Evolutionary conservation across 2,113 vertebrate species (phyloP), one percentile per base, ranked within the genome.

Genomic region (Dascyllus trimaculatus): DNA sequence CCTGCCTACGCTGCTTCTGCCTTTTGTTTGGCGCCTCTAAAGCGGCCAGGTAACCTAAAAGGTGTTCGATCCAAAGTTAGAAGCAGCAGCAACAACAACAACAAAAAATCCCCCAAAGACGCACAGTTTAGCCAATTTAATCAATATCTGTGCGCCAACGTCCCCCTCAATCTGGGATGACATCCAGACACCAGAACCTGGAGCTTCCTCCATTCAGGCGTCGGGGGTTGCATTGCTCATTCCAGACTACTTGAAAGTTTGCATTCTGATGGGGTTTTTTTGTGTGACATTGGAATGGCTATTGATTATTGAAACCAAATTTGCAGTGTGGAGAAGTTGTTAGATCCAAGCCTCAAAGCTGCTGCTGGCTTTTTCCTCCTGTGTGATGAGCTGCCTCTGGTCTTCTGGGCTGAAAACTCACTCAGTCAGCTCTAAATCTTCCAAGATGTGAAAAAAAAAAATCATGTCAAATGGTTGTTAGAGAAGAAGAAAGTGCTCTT

Each of bases 231-330:
- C n/a, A 64, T 15, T 11, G 56, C 21, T 65, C 13, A 29, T 32
- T 26, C 15, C 40, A 4, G 17, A 51, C 35, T 79, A 46, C 4
- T 56, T 67, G 3, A 75, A 88, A 86, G 71, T 88, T 85, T 22
- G 11, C n/a, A 64, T 69, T n/a, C 49, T 45, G 18, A 56, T 49
- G 60, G 52, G 46, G 13, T 48, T 29, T 45, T n/a, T n/a, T n/a
- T n/a, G n/a, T n/a, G 8, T 38, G 15, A 22, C 6, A 29, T 40
- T 59, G 9, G 1, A 15, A 22, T 80, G 24, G n/a, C 65, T 32
- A 32, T 49, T 64, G 57, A 7, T 61, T 65, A 71, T 26, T 48
- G 0, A 49, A 43, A 60, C 5, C 4, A 51, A 17, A 29, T 67
- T 24, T 19, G 5, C 18, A n/a, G 52, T 80, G 26, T 26, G 2